Evolutionary conservation across 2,113 vertebrate species (phyloP).

Genomic region (Ptychochromis oligacanthus): DNA sequence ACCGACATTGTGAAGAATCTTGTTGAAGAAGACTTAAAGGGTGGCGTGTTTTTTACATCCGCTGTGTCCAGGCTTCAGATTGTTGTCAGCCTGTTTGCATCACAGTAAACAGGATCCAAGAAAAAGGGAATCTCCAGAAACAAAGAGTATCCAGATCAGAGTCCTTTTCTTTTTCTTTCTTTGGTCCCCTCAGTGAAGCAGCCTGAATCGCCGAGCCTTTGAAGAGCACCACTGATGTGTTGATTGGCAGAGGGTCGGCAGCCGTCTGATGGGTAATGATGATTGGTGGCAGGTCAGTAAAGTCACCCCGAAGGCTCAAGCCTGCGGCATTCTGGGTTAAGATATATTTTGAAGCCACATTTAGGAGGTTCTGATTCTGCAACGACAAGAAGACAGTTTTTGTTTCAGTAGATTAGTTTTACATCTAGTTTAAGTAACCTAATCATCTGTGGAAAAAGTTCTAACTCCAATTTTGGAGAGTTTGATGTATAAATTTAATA

Average conservation of each 20-base stretch:
- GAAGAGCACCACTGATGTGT: background rate
- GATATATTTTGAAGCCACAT: background rate
- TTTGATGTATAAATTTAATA: background rate
- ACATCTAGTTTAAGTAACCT: background rate
- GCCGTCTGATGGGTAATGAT: background rate
- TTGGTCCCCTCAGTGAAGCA: constrained; percentile 1
- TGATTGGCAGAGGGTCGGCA: constrained; percentile 1
- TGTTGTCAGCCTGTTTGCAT: background rate
- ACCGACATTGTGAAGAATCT: background rate
- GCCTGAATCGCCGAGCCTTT: background rate
- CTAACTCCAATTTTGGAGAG: background rate
- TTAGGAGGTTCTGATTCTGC: constrained; percentile 13
- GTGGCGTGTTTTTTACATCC: background rate
- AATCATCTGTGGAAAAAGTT: background rate
- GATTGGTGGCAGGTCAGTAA: background rate
- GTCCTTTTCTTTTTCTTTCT: background rate
- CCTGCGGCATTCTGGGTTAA: background rate
- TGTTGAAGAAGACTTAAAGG: background rate
- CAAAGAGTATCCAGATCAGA: background rate
- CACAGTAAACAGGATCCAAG: background rate
- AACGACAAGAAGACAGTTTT: constrained; percentile 4
- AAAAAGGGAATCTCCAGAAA: background rate
- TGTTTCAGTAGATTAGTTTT: background rate
- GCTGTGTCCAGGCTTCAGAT: background rate
- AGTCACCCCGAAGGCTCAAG: constrained; percentile 4